These are phyloP conservation scores for Thripadectes ignobilis DNA, from an alignment of 2,797 vertebrate species.

Conservation along the genomic window DNA sequence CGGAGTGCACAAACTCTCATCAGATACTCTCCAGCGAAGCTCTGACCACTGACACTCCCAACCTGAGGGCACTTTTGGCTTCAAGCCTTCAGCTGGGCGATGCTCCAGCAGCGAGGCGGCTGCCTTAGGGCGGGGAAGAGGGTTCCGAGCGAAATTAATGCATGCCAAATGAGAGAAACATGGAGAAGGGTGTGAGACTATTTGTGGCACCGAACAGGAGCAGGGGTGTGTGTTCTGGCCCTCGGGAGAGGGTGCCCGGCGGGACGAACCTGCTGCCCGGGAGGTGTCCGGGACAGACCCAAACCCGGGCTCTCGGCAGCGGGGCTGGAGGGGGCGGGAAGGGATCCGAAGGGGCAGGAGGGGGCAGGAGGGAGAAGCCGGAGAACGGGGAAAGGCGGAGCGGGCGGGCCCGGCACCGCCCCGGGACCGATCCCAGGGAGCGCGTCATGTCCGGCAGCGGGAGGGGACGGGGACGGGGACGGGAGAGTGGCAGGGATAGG, in stretches of 20 bases:
- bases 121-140: neutral
- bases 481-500: no score
- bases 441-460: neutral
- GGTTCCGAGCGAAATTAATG: neutral
- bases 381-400: no score
- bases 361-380: no score
- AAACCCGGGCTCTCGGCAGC: no score
- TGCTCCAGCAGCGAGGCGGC: rapidly evolving
- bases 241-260: rapidly evolving
- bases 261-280: rapidly evolving
- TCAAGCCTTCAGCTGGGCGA: no score
- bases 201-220: rapidly evolving
- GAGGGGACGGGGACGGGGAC: no score
- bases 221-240: rapidly evolving
- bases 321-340: no score
- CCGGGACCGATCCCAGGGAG: rapidly evolving
- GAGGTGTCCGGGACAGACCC: no score
- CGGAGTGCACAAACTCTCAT: rapidly evolving
- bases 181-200: rapidly evolving
- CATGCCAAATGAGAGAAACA: rapidly evolving
- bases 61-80: neutral
- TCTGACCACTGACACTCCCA: neutral
- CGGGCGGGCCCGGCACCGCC: no score
- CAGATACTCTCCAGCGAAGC: no score
- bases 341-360: no score